These are phyloP conservation scores for Lonchura striata DNA, from an alignment of 2,113 vertebrate genomes.

Conservation along the genomic window DNA sequence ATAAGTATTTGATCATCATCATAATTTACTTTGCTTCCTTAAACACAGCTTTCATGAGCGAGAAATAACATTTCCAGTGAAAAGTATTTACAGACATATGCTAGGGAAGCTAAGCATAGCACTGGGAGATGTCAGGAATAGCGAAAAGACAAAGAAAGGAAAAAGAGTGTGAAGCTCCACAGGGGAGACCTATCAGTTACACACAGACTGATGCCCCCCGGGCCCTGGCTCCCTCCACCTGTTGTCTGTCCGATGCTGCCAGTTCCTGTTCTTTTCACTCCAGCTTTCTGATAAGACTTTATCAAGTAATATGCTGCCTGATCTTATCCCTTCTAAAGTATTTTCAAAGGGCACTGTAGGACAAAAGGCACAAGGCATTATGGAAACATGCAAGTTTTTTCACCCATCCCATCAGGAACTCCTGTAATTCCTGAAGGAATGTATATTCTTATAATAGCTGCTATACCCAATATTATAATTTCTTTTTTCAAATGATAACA, in stretches of 20 bases:
- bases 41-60: neutral
- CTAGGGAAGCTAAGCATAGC: neutral
- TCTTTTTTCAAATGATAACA: neutral
- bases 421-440: neutral
- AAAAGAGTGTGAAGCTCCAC: neutral
- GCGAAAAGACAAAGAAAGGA: neutral
- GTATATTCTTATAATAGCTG: neutral
- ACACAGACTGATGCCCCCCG: neutral
- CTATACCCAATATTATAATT: neutral
- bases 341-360: neutral
- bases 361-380: neutral
- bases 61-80: neutral
- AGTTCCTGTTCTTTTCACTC: neutral
- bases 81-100: neutral
- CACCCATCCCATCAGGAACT: neutral
- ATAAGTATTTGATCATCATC: neutral
- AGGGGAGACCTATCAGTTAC: neutral
- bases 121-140: neutral
- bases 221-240: neutral
- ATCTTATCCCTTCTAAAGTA: neutral
- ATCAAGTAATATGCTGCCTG: neutral
- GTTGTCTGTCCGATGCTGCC: neutral
- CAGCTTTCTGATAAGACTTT: neutral
- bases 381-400: neutral
- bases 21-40: neutral